Evolutionary conservation across 2,113 vertebrate genomes (phyloP).

Genomic region (Acinonyx jubatus): DNA sequence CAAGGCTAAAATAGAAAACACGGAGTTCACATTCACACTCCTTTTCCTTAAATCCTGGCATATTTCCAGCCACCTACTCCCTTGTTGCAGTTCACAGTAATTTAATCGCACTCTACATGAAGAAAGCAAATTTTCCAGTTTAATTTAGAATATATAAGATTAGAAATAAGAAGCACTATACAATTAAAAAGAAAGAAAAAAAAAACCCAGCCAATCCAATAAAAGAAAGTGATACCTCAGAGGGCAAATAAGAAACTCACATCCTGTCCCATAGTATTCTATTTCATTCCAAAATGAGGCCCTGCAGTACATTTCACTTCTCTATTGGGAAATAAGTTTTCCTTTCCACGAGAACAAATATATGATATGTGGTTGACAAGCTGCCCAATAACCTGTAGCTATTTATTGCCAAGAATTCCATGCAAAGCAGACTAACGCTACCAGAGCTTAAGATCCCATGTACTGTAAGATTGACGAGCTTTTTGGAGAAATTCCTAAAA

Average conservation of each 20-base stretch:
- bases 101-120: rapidly evolving
- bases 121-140: slow-evolving; percentile 52
- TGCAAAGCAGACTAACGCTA: neutral
- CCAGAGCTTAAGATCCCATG: neutral
- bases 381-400: neutral
- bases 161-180: neutral
- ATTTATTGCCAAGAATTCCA: slow-evolving; percentile 28
- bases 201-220: neutral
- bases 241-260: slow-evolving; percentile 48
- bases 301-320: neutral
- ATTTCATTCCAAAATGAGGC: neutral
- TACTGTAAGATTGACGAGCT: neutral
- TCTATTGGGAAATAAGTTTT: slow-evolving; percentile 45
- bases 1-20: slow-evolving; percentile 48
- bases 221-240: neutral
- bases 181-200: slow-evolving; percentile 36
- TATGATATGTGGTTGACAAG: slow-evolving; percentile 24
- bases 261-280: neutral
- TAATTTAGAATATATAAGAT: slow-evolving; percentile 40
- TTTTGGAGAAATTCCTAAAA: slow-evolving; percentile 48
- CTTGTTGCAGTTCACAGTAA: slow-evolving; percentile 59
- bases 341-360: slow-evolving; percentile 29
- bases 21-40: slow-evolving; percentile 6
- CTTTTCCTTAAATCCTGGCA: slow-evolving; percentile 24
- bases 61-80: slow-evolving; percentile 39